Evolutionary conservation across 2,113 vertebrate species (phyloP).

Genomic region (Excalfactoria chinensis): DNA sequence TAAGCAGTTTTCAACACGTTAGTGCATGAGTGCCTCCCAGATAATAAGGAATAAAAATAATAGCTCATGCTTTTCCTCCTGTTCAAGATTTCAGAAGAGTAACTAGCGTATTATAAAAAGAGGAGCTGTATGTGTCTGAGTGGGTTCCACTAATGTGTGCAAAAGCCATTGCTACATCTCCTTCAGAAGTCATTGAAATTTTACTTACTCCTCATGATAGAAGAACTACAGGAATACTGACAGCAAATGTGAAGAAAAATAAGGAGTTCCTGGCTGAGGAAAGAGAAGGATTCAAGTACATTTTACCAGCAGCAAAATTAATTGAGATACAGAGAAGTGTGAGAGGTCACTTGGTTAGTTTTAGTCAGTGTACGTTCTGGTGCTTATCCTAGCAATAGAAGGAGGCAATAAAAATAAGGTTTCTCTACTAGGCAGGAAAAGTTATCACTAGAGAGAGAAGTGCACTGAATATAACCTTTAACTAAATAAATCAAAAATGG

Average conservation of each 20-base stretch:
- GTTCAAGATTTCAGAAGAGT: neutral
- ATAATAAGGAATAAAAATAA: slow-evolving; percentile 22
- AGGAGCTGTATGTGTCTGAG: neutral
- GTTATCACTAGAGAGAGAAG: neutral
- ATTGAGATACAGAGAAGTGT: neutral
- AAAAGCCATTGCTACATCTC: neutral
- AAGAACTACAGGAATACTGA: neutral
- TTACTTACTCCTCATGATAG: neutral
- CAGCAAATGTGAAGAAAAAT: neutral
- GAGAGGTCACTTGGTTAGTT: neutral
- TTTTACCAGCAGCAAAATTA: slow-evolving; percentile 29
- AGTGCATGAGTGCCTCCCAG: neutral
- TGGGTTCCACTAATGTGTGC: neutral
- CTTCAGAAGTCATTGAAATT: neutral
- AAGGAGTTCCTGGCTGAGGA: neutral
- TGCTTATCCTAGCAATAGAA: slow-evolving; percentile 11
- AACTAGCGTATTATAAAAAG: neutral
- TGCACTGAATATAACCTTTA: neutral
- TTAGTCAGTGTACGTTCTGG: neutral
- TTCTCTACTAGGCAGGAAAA: neutral
- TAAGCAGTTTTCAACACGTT: neutral
- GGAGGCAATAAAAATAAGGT: slow-evolving; percentile 5
- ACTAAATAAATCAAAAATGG: slow-evolving; percentile 28
- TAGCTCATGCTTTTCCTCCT: neutral
- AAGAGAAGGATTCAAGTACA: neutral